Percentiles rank a stretch among this genome's conserved stretches.
Conservation (phyloP, 2,888 invertebrate genomes). For the Atethmia centrago region DNA sequence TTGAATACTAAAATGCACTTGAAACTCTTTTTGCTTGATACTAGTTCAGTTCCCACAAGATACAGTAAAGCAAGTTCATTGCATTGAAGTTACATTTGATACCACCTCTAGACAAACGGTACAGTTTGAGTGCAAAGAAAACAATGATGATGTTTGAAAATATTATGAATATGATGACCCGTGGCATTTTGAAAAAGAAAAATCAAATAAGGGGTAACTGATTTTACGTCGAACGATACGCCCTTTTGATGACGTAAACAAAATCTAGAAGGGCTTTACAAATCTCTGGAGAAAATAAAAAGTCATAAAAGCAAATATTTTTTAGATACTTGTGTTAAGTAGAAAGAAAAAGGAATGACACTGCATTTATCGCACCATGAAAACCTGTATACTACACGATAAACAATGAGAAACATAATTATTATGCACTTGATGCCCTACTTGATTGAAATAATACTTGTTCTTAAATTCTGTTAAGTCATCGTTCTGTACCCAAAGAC, state of each 20-base stretch:
- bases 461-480: constrained; percentile 42
- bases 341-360: background rate
- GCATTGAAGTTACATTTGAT: constrained; percentile 45
- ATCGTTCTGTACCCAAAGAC: constrained; percentile 33
- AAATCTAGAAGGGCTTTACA: background rate
- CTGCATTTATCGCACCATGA: background rate
- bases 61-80: constrained; percentile 37
- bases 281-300: background rate
- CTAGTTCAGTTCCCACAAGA: constrained; percentile 53
- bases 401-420: constrained; percentile 27
- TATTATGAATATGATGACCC: constrained; percentile 33
- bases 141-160: constrained; percentile 1
- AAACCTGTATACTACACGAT: background rate
- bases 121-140: constrained; percentile 33
- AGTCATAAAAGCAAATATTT: background rate
- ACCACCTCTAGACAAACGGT: constrained; percentile 29
- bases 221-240: background rate
- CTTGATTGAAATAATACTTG: constrained; percentile 41
- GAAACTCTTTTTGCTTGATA: constrained; percentile 21
- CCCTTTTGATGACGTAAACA: background rate
- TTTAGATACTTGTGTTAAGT: background rate
- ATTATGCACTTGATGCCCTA: constrained; percentile 42
- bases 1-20: constrained; percentile 1
- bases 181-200: constrained; percentile 12
- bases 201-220: background rate